Evolutionary conservation across 92 coral and sea anemone species (phyloP).

Genomic region (Chrysogorgia sp.): DNA sequence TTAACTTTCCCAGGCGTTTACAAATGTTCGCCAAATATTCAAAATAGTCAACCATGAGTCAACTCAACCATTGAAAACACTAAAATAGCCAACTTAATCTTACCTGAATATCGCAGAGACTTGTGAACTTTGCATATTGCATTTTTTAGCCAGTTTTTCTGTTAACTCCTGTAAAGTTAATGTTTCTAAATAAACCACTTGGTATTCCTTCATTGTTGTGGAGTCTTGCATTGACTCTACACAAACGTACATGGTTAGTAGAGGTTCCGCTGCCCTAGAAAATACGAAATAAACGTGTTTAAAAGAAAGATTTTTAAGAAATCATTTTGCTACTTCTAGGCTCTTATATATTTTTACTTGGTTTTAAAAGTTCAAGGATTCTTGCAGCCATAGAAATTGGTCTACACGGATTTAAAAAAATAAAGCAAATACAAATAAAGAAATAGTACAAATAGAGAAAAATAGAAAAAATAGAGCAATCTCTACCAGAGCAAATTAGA

Average conservation of each 20-base stretch:
- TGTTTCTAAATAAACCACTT: constrained; percentile 83
- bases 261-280: constrained; percentile 80
- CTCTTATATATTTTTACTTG: too few species aligned
- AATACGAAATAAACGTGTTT: not conserved
- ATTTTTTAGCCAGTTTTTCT: constrained; percentile 77
- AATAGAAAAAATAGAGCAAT: too few species aligned
- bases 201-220: constrained; percentile 92
- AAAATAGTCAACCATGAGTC: too few species aligned
- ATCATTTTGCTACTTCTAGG: not conserved
- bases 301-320: not conserved
- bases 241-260: constrained; percentile 84
- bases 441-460: too few species aligned
- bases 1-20: too few species aligned
- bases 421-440: too few species aligned
- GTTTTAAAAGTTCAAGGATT: too few species aligned
- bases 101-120: constrained; percentile 87
- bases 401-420: too few species aligned
- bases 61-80: too few species aligned
- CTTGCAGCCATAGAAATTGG: too few species aligned
- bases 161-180: constrained; percentile 71
- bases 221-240: constrained; percentile 91
- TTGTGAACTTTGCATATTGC: constrained; percentile 77
- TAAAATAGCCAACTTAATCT: not conserved
- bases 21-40: too few species aligned
- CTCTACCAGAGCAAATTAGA: too few species aligned